phyloP scores from a whole-genome alignment of 2,797 vertebrate genomes.

The Amphiprion clarkii region DNA sequence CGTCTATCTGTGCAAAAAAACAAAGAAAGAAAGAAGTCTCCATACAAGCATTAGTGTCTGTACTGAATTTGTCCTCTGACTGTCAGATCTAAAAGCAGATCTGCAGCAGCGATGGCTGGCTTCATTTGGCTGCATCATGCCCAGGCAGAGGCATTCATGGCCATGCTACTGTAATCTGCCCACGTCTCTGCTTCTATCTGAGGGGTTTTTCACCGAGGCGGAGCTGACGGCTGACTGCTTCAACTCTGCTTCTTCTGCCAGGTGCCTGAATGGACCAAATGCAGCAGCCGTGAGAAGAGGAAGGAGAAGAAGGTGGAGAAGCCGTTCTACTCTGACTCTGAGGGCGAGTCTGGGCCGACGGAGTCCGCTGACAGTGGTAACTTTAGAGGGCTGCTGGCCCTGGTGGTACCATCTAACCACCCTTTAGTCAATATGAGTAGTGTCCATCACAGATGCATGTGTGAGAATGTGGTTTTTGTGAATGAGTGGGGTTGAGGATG shows the following conservation, averaged over 20 bases:
- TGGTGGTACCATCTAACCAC: background rate
- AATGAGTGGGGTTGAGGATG: background rate
- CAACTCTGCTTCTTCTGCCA: slow-evolving; percentile 64
- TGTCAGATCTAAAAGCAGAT: slow-evolving; percentile 61
- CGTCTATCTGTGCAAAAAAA: slow-evolving; percentile 42
- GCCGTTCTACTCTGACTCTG: slow-evolving; percentile 98
- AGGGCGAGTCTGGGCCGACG: slow-evolving; percentile 95
- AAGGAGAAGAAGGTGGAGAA: slow-evolving; percentile 99
- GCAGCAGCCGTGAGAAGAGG: slow-evolving; percentile 95
- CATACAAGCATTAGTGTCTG: slow-evolving; percentile 39
- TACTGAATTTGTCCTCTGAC: slow-evolving; percentile 36
- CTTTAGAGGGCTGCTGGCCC: slow-evolving; percentile 10
- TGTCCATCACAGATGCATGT: background rate
- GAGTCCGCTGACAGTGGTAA: slow-evolving; percentile 98
- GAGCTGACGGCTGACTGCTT: slow-evolving; percentile 32
- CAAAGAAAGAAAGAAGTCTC: background rate
- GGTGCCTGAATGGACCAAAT: slow-evolving; percentile 99
- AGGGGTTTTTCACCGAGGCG: slow-evolving; percentile 1
- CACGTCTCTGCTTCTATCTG: slow-evolving; percentile 59
- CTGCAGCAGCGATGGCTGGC: slow-evolving; percentile 60
- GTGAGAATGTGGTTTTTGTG: background rate
- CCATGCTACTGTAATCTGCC: slow-evolving; percentile 70
- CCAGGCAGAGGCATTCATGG: slow-evolving; percentile 84
- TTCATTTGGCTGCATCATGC: slow-evolving; percentile 70
- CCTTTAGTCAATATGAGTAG: background rate